phyloP scores from a whole-genome alignment of 2,113 vertebrate species.

The Upupa epops region DNA sequence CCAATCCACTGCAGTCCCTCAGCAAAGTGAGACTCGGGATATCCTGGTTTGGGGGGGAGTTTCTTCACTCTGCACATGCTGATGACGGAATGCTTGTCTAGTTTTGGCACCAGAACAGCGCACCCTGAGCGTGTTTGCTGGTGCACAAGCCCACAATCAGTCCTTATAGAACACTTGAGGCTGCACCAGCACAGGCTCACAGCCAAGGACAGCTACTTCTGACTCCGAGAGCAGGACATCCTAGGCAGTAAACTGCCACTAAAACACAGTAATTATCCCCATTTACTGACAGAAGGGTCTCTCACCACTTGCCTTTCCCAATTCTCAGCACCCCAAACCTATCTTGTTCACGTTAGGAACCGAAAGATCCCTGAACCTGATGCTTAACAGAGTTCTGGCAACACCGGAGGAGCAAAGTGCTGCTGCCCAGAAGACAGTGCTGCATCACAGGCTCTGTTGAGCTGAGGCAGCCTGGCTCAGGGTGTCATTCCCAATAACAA shows the following conservation, averaged over 20 bases:
- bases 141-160: not conserved
- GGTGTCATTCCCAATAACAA: not conserved
- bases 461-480: not conserved
- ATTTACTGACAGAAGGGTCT: not conserved
- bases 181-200: not conserved
- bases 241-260: fast-evolving
- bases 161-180: not conserved
- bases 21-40: not conserved
- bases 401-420: not conserved
- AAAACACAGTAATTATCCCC: not conserved
- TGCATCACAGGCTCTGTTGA: not conserved
- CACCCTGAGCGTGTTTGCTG: not conserved
- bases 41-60: too few relatives aligned
- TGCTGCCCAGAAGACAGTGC: not conserved
- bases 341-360: not conserved
- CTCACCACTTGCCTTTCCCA: not conserved
- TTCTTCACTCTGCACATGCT: too few relatives aligned
- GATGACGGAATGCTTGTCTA: not conserved
- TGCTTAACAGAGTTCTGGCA: not conserved
- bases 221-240: fast-evolving
- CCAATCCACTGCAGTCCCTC: fast-evolving
- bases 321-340: not conserved
- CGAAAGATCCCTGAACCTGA: not conserved
- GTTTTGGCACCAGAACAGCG: not conserved
- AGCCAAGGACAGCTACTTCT: not conserved